Conservation (phyloP, 2,113 vertebrate species). For the Hyperopisus bebe region DNA sequence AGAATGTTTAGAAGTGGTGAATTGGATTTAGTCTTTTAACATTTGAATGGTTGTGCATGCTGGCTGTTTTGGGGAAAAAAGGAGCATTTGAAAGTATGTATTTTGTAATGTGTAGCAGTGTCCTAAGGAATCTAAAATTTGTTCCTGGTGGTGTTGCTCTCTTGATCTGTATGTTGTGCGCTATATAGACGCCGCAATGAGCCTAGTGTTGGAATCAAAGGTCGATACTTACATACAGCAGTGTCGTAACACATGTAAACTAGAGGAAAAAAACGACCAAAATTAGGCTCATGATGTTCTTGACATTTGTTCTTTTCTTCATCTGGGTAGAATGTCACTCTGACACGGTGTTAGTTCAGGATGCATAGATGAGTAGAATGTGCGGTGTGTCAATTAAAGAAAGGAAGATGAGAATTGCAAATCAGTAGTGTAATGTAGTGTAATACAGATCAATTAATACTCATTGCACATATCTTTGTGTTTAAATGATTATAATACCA, state of each 20-base stretch:
- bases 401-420: neutral
- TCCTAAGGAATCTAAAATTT: neutral
- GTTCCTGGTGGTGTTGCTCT: neutral
- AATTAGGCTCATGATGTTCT: neutral
- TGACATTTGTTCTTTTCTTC: neutral
- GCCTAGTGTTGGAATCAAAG: neutral
- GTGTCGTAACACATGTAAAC: neutral
- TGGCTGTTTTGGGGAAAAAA: neutral
- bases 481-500: neutral
- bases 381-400: neutral
- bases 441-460: neutral
- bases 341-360: neutral
- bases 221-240: neutral
- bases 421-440: neutral
- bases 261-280: neutral
- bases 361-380: neutral
- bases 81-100: neutral
- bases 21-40: neutral
- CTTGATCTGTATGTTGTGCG: neutral
- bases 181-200: neutral
- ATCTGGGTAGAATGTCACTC: neutral
- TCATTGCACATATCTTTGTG: neutral
- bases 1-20: neutral
- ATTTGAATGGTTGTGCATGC: conserved; percentile 1
- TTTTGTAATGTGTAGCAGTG: neutral